Evolutionary conservation across 2,113 vertebrate species (phyloP).

Genomic region (Ornithorhynchus anatinus): DNA sequence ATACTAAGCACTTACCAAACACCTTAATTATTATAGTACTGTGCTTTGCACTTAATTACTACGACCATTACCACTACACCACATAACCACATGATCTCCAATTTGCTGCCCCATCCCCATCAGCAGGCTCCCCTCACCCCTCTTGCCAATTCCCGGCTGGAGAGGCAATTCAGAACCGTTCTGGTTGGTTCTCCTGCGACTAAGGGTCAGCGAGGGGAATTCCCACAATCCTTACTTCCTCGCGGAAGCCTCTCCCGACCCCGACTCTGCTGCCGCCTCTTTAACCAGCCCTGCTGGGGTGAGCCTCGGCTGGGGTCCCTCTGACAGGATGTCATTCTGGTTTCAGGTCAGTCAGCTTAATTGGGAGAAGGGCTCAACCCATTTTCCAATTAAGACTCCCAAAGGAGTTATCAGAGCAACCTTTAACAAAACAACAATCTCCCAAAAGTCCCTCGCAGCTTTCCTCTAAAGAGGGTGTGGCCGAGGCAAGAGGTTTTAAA

Average conservation of each 20-base stretch:
- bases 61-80: constrained; percentile 12
- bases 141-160: no score
- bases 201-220: constrained; percentile 67
- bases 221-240: constrained; percentile 52
- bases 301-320: constrained; percentile 40
- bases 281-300: constrained; percentile 48
- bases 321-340: constrained; percentile 56
- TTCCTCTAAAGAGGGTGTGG: constrained; percentile 2
- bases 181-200: constrained; percentile 50
- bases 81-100: not conserved
- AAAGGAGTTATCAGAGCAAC: constrained; percentile 60
- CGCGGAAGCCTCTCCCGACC: constrained; percentile 45
- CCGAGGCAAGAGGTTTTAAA: constrained; percentile 20
- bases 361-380: constrained; percentile 67
- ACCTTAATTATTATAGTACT: constrained; percentile 34
- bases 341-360: constrained; percentile 73
- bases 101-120: not conserved
- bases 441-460: constrained; percentile 29
- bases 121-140: no score
- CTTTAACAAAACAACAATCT: constrained; percentile 32
- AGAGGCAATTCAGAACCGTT: constrained; percentile 21
- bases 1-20: no score
- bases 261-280: constrained; percentile 51
- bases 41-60: constrained; percentile 39
- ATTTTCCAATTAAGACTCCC: constrained; percentile 68